Percentiles rank a stretch among this genome's conserved stretches.
Conservation (phyloP, 2,797 vertebrate genomes). For the Morus bassanus region DNA sequence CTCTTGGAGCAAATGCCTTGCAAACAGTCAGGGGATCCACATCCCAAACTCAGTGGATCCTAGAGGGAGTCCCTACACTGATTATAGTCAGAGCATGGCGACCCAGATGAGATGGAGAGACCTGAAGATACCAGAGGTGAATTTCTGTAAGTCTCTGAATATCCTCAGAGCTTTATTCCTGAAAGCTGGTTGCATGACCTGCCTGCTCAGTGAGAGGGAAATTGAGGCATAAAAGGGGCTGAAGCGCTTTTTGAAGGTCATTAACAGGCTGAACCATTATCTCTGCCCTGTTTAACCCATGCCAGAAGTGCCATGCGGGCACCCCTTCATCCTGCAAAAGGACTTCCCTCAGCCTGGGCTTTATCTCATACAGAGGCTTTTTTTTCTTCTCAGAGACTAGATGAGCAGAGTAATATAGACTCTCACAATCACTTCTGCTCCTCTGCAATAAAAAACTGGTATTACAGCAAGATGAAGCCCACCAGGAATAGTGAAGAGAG, state of each 20-base stretch:
- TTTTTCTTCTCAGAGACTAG: not conserved
- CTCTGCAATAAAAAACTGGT: not conserved
- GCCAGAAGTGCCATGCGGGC: fast-evolving
- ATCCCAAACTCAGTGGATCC: fast-evolving
- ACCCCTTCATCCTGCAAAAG: not conserved
- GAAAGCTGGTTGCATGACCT: not conserved
- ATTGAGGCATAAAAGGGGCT: not conserved
- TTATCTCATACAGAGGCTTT: not conserved
- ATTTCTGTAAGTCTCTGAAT: not conserved
- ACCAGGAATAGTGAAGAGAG: not conserved
- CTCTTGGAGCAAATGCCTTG: not conserved
- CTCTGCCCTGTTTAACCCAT: not conserved
- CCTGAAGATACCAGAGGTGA: not conserved
- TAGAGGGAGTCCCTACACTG: fast-evolving
- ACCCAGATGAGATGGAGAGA: not conserved
- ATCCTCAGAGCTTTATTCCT: not conserved
- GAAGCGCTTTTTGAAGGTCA: not conserved
- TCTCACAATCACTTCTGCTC: not conserved
- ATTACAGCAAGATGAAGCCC: not conserved
- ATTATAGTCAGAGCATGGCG: fast-evolving
- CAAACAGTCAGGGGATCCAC: fast-evolving
- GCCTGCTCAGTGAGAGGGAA: not conserved
- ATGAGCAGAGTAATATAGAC: not conserved
- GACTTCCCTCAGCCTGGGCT: not conserved
- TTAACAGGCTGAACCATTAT: not conserved